Evolutionary conservation across 2,113 vertebrate species (phyloP), one percentile per base, ranked within the genome.

Genomic region (Austrofundulus limnaeus): DNA sequence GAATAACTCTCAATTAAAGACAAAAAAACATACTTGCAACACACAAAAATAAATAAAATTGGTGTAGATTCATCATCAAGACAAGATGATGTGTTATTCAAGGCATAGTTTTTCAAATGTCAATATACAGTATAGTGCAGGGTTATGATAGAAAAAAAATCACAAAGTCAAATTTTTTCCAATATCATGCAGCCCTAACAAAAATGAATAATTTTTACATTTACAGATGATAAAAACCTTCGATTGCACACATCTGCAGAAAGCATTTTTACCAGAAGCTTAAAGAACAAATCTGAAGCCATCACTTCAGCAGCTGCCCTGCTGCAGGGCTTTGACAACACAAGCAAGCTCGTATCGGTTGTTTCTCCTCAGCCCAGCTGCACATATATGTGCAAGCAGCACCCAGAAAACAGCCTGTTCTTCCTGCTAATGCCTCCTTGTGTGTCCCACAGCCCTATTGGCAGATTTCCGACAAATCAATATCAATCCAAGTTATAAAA

Each of bases 251-350:
- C 57, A 49, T 24, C 68, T 3, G 47, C 17, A 57, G 34, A 49
- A 21, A 43, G 37, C 37, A 48, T 65, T 19, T 31, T 61, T 50
- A 38, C 34, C 12, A 34, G 15, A 15, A 11, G 9, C 11, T 53
- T 16, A 25, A 60, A 17, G 20, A 42, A 34, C 60, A 62, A 48
- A 70, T 48, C 57, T 60, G 63, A 47, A 65, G 46, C 21, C 48
- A 53, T 73, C 61, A 51, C 38, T 58, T 66, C 37, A 73, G 54
- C 51, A 56, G 42, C 9, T 13, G 13, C 24, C 50, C 42, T 41
- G 54, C 56, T 50, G 46, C 56, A 72, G n/a, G 42, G 15, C 16
- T 68, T 59, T 42, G 47, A 53, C 48, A 48, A 24, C 45, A 64
- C 48, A 58, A 59, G 37, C 50, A 56, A 17, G 11, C 2, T 53